These are phyloP conservation scores for Perizoma affinitatum DNA, from an alignment of 2,888 invertebrate species.

Conservation along the genomic window DNA sequence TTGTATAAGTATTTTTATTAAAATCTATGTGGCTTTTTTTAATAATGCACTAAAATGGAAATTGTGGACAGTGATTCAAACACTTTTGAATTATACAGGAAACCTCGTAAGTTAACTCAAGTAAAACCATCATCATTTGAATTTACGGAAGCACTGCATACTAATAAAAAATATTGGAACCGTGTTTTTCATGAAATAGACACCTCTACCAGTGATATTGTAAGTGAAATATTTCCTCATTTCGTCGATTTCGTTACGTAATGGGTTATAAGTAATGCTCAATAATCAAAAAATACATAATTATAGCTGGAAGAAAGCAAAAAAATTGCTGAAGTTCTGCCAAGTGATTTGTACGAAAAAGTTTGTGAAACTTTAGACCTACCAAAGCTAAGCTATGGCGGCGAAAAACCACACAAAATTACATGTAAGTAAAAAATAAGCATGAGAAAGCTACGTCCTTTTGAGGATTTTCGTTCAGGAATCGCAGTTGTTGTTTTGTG, in stretches of 20 bases:
- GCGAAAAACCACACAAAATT: conserved; percentile 19
- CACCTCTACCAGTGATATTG: conserved; percentile 25
- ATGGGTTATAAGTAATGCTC: too few species aligned
- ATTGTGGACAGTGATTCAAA: conserved; percentile 33
- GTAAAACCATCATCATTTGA: conserved; percentile 63
- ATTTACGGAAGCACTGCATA: conserved; percentile 54
- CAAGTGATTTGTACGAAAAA: conserved; percentile 64
- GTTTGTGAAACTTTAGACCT: conserved; percentile 67
- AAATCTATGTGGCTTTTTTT: conserved; percentile 44
- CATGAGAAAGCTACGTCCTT: too few species aligned
- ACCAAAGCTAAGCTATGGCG: conserved; percentile 40
- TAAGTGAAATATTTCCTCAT: conserved; percentile 13
- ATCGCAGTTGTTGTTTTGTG: too few species aligned
- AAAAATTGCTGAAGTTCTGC: conserved; percentile 61
- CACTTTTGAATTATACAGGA: conserved; percentile 29
- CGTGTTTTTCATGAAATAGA: conserved; percentile 58
- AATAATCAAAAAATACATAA: not conserved
- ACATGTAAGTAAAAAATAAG: conserved; percentile 44
- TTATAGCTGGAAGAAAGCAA: conserved; percentile 58
- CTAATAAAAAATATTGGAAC: conserved; percentile 69
- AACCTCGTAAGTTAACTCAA: conserved; percentile 58
- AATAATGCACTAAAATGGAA: conserved; percentile 19
- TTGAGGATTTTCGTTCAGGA: too few species aligned
- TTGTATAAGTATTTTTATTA: not conserved
- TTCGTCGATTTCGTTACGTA: not conserved